phyloP scores from a whole-genome alignment of 1,140 invertebrate species.

The Cyclina sinensis region DNA sequence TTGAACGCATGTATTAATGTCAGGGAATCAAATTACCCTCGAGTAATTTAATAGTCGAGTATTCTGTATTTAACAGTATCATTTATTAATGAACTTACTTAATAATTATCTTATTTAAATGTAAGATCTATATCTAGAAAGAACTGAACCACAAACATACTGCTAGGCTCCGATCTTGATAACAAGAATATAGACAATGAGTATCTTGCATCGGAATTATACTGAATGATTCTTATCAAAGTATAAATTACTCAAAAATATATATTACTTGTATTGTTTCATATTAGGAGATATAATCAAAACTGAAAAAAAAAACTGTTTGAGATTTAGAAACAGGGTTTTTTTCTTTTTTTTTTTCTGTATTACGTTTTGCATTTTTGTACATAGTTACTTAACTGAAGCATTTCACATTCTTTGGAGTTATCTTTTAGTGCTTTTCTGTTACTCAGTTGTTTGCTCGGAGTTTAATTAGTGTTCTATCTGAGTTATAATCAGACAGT shows the following conservation, averaged over 20 bases:
- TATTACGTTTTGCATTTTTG: neutral
- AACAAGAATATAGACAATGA: neutral
- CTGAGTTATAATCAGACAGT: neutral
- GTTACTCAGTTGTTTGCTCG: neutral
- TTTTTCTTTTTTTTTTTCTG: too few relatives aligned
- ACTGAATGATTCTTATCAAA: too few relatives aligned
- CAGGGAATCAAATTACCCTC: too few relatives aligned
- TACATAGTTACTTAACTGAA: neutral
- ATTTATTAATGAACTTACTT: too few relatives aligned
- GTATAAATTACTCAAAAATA: too few relatives aligned
- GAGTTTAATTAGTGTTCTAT: neutral
- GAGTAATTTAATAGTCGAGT: too few relatives aligned
- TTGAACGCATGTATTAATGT: too few relatives aligned
- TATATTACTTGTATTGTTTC: neutral
- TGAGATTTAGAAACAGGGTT: neutral
- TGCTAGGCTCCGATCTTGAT: conserved; percentile 14
- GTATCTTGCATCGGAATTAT: neutral
- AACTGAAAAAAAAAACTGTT: neutral
- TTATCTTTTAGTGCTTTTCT: neutral
- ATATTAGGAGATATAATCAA: neutral
- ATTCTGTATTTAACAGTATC: too few relatives aligned
- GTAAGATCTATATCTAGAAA: too few relatives aligned
- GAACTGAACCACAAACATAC: neutral
- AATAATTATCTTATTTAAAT: too few relatives aligned
- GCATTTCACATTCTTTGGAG: neutral